phyloP scores from a whole-genome alignment of 2,797 vertebrate genomes.

The Dermochelys coriacea region DNA sequence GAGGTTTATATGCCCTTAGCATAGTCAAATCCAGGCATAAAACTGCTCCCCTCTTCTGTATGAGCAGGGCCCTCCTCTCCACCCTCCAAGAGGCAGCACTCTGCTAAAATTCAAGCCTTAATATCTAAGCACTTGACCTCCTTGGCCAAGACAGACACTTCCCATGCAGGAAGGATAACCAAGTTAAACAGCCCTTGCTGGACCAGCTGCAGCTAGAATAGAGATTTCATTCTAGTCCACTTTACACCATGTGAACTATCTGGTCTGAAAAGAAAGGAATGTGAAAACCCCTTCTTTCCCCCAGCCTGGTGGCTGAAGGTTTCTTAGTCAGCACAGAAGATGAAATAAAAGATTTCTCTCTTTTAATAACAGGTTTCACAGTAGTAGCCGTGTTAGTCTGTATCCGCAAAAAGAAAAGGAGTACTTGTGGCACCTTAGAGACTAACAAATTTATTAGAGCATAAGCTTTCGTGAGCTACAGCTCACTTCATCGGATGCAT shows the following conservation, averaged over 20 bases:
- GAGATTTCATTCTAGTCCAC: background rate
- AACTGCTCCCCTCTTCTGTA: background rate
- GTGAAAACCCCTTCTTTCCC: background rate
- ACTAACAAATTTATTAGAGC: too few species aligned
- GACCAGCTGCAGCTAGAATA: fast-evolving
- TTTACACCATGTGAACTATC: fast-evolving
- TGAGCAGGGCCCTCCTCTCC: background rate
- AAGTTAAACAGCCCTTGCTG: fast-evolving
- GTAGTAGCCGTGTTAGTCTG: too few species aligned
- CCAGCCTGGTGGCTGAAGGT: background rate
- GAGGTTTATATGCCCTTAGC: background rate
- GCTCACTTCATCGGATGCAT: too few species aligned
- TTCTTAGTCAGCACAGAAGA: background rate
- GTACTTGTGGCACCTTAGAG: too few species aligned
- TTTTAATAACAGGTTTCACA: too few species aligned
- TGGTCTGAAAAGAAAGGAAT: background rate
- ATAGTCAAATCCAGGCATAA: background rate
- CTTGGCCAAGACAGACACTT: background rate
- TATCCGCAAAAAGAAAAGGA: too few species aligned
- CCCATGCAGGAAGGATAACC: background rate
- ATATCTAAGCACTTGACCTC: fast-evolving
- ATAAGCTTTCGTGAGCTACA: too few species aligned
- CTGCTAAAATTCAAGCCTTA: background rate
- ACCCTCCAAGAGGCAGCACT: background rate
- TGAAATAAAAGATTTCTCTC: background rate